Evolutionary conservation across 2,113 vertebrate species (phyloP).

Genomic region (Thomomys bottae): DNA sequence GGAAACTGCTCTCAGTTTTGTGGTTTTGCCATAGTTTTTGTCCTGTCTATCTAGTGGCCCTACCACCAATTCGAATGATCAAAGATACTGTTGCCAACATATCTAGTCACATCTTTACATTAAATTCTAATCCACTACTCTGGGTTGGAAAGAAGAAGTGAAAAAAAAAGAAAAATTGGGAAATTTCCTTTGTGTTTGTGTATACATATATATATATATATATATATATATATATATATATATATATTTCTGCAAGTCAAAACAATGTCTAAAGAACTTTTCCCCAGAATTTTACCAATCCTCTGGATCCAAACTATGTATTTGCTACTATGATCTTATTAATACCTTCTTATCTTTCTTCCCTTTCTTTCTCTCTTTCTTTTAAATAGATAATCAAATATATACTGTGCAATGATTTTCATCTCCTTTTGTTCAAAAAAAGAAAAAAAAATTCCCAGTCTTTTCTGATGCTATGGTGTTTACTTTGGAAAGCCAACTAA

Average conservation of each 20-base stretch:
- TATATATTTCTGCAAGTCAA: constrained; percentile 37
- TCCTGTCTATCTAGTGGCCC: constrained; percentile 25
- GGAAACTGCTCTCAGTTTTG: constrained; percentile 23
- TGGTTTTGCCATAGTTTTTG: background rate
- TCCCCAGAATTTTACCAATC: background rate
- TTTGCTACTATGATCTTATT: background rate
- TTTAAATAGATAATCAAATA: background rate
- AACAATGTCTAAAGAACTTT: background rate
- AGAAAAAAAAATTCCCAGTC: too few relatives aligned
- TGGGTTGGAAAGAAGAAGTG: constrained; percentile 27
- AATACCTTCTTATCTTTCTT: background rate
- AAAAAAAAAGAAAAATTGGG: constrained; percentile 9
- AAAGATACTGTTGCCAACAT: background rate
- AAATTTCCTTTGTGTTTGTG: constrained; percentile 29
- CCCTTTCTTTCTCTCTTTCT: background rate
- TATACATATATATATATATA: background rate
- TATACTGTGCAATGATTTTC: background rate
- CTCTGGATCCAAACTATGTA: background rate
- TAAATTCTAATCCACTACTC: constrained; percentile 35
- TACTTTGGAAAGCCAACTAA: background rate
- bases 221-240: background rate
- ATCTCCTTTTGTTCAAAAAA: background rate
- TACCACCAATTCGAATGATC: constrained; percentile 39
- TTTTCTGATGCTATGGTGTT: background rate
- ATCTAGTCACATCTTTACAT: background rate